Evolutionary conservation across 2,888 invertebrate genomes (phyloP), one percentile per base, ranked within the genome.

Genomic region (Drosophila kokeensis): DNA sequence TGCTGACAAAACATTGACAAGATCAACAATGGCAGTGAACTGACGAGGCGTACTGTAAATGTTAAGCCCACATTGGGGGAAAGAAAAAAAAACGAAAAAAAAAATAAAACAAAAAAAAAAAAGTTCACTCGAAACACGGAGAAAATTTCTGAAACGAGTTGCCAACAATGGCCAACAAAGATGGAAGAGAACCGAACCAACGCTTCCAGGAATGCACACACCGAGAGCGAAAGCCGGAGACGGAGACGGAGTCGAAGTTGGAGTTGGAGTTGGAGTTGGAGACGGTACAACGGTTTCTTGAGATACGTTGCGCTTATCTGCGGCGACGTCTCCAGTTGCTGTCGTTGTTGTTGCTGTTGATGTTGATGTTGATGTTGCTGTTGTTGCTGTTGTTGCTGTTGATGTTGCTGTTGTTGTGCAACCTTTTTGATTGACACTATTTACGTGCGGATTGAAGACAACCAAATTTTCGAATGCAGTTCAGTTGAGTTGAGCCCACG

Each of bases 371-470:
- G 36, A 18, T 73, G 61, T n/a, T 55, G 36, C 11, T 73, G 61
- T n/a, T 55, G 67, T 13, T 38, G 36, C 1, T 62, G 40, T 24
- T 61, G 34, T 40, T 63, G 40, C n/a, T 57, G 34, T 38, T 57
- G 40, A n/a, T 53, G 34, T 5, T 58, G 32, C 15, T 71, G 60
- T 67, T 68, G 63, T 72, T 76, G 76, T 55, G 82, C 76, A 87
- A 87, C 79, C 85, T 73, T 83, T 76, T 82, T 86, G 86, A 86
- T 86, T 86, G 86, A 86, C 89, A 86, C 78, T 87, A 65, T 87
- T 82, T 84, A 70, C 68, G 81, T 74, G 69, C 68, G 82, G 84
- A 81, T 84, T 81, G 83, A 86, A 86, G 87, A 72, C 79, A 86
- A 73, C 82, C 84, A 64, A 83, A 82, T 84, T 72, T 71, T 21